phyloP scores from a whole-genome alignment of 2,797 vertebrate species.

The Neosilurus mollespiculum region DNA sequence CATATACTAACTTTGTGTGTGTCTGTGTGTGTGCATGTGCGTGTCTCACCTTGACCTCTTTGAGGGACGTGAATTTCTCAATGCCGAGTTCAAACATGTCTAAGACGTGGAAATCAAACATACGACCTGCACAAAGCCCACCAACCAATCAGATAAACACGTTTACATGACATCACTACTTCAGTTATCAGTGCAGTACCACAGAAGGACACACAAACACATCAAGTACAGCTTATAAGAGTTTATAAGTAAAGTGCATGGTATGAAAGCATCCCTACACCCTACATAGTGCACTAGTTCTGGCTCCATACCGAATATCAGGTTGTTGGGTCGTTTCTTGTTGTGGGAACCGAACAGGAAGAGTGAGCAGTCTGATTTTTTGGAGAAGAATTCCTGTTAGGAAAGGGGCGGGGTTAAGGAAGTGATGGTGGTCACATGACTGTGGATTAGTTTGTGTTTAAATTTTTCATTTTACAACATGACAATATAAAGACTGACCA shows the following conservation, averaged over 20 bases:
- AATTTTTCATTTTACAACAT: no score
- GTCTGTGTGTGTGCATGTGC: not conserved
- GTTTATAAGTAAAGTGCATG: not conserved
- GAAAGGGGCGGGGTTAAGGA: constrained; percentile 3
- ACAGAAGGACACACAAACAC: not conserved
- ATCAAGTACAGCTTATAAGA: not conserved
- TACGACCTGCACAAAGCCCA: constrained; percentile 76
- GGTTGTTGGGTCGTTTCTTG: constrained; percentile 95
- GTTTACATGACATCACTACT: not conserved
- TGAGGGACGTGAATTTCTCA: constrained; percentile 85
- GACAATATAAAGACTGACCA: constrained; percentile 73
- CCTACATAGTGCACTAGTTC: not conserved
- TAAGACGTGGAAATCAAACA: constrained; percentile 94
- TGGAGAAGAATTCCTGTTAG: constrained; percentile 94
- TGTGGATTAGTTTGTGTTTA: not conserved
- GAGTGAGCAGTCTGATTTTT: constrained; percentile 92
- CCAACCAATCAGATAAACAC: not conserved
- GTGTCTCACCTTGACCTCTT: constrained; percentile 85
- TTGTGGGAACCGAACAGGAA: constrained; percentile 97
- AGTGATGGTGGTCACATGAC: not conserved
- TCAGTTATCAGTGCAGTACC: not conserved
- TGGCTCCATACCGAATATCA: constrained; percentile 84
- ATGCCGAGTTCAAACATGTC: constrained; percentile 96
- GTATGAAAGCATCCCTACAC: not conserved
- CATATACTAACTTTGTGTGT: not conserved